These are phyloP conservation scores for Agrenia bidenticulata DNA, from an alignment of 2,888 invertebrate species.

Conservation along the genomic window DNA sequence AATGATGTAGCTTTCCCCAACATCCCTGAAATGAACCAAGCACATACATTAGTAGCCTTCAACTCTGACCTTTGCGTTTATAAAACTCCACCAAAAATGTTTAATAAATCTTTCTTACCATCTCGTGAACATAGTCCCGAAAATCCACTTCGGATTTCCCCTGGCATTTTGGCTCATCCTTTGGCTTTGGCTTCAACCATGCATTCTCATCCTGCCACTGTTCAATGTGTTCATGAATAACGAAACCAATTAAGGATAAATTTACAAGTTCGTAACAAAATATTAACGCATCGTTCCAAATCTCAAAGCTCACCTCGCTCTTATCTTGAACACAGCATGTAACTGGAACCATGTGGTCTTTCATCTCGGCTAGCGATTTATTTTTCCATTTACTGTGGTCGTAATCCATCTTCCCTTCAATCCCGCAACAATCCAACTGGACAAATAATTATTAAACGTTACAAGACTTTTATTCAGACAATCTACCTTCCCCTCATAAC, in stretches of 20 bases:
- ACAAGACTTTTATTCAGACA: no score
- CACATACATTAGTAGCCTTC: no score
- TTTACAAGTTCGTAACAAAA: no score
- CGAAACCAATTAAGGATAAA: no score
- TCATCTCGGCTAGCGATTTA: constrained; percentile 52
- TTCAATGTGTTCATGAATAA: no score
- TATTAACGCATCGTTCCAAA: not conserved
- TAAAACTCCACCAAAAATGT: no score
- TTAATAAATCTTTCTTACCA: no score
- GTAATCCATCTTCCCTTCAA: constrained; percentile 57
- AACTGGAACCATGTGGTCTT: constrained; percentile 46
- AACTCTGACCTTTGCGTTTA: not conserved
- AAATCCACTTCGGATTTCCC: constrained; percentile 57
- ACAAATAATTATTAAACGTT: no score
- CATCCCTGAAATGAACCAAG: constrained; percentile 58
- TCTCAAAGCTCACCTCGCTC: constrained; percentile 24
- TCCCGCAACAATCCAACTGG: constrained; percentile 57
- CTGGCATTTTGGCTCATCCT: constrained; percentile 53
- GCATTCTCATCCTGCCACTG: constrained; percentile 50
- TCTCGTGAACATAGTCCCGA: constrained; percentile 56
- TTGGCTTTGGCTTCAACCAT: constrained; percentile 53
- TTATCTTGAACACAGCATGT: constrained; percentile 54
- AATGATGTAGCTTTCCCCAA: constrained; percentile 57
- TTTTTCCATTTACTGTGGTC: constrained; percentile 58
- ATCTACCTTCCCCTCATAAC: not conserved